Conservation (phyloP, 2,888 invertebrate genomes). For the Plusia festucae region DNA sequence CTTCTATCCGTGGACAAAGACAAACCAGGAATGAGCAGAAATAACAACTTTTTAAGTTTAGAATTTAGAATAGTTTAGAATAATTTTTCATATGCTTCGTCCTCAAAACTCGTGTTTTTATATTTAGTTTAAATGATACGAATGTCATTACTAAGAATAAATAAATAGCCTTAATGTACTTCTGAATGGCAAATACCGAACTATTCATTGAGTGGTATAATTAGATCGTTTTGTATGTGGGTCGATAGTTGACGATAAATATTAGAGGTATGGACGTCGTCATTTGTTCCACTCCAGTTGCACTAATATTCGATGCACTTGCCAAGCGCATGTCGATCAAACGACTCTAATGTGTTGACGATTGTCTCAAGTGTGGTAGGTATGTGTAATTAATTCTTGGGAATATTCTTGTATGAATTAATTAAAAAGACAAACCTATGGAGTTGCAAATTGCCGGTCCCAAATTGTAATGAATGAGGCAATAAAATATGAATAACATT, state of each 20-base stretch:
- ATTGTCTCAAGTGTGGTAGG: neutral
- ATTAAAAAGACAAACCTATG: too few species aligned
- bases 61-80: too few species aligned
- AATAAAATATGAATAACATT: too few species aligned
- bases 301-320: conserved; percentile 62
- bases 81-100: too few species aligned
- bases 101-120: neutral
- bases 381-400: neutral
- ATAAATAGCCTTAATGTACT: conserved; percentile 34
- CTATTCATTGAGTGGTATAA: conserved; percentile 50
- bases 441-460: too few species aligned
- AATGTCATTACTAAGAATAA: conserved; percentile 9
- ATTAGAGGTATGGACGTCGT: conserved; percentile 59
- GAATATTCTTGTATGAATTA: too few species aligned
- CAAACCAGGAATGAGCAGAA: too few species aligned
- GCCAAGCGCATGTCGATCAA: conserved; percentile 58
- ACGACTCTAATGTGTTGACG: conserved; percentile 10
- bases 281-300: conserved; percentile 72
- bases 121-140: neutral
- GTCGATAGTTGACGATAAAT: conserved; percentile 62
- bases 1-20: too few species aligned
- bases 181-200: conserved; percentile 44
- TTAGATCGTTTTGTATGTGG: conserved; percentile 46
- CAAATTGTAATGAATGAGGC: too few species aligned
- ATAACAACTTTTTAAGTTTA: too few species aligned